phyloP scores from a whole-genome alignment of 2,888 invertebrate genomes.

The Muscina levida region DNA sequence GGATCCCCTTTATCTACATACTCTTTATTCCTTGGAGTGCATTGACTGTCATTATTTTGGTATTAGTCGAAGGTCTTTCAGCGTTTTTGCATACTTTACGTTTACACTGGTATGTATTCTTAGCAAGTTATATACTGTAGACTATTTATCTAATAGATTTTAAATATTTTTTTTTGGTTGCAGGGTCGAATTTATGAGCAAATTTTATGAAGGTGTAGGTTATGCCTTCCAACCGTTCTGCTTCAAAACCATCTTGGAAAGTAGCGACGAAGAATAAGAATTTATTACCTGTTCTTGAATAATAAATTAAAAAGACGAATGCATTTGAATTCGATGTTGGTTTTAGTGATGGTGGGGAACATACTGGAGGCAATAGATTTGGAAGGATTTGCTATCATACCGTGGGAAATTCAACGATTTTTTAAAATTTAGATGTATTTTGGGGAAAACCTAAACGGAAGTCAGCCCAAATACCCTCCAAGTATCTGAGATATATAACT shows the following conservation, averaged over 20 bases:
- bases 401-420: too few relatives aligned
- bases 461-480: too few relatives aligned
- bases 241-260: constrained; percentile 87
- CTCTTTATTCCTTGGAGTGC: constrained; percentile 94
- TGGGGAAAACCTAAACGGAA: too few relatives aligned
- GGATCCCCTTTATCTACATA: constrained; percentile 88
- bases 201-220: constrained; percentile 92
- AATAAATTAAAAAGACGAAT: too few relatives aligned
- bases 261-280: constrained; percentile 79
- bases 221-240: constrained; percentile 92
- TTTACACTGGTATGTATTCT: constrained; percentile 91
- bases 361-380: too few relatives aligned
- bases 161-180: constrained; percentile 23
- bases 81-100: constrained; percentile 99
- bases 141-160: too few relatives aligned
- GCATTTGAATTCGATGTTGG: not conserved
- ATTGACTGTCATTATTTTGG: constrained; percentile 95
- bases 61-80: constrained; percentile 99
- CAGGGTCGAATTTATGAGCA: constrained; percentile 98
- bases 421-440: too few relatives aligned
- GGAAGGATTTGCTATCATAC: too few relatives aligned
- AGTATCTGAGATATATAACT: too few relatives aligned
- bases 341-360: not conserved
- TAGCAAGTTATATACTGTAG: too few relatives aligned
- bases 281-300: not conserved